phyloP scores from a whole-genome alignment of 2,888 invertebrate species.

The Synergus gifuensis region DNA sequence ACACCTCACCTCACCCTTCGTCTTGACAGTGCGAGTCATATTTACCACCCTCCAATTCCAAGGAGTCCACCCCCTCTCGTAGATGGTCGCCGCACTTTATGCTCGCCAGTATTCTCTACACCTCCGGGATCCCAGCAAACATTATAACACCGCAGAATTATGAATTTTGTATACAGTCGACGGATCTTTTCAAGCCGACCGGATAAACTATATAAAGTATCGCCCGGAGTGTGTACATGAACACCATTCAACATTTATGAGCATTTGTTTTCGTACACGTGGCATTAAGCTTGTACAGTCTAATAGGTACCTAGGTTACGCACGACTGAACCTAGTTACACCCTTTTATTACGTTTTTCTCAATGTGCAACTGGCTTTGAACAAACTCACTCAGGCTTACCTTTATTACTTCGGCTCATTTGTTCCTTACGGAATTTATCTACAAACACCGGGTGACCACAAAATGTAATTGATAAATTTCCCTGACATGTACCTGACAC shows the following conservation, averaged over 20 bases:
- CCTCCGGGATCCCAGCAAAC: constrained; percentile 63
- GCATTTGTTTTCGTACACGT: constrained; percentile 1
- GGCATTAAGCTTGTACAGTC: constrained; percentile 9
- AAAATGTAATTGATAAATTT: no score
- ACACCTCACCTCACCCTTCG: constrained; percentile 49
- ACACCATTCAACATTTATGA: neutral
- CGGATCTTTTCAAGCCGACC: constrained; percentile 53
- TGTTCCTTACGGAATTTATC: neutral
- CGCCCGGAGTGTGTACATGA: constrained; percentile 2
- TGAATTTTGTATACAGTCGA: constrained; percentile 69
- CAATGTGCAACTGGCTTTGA: constrained; percentile 19
- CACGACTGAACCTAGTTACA: constrained; percentile 18
- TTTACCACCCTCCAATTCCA: constrained; percentile 53
- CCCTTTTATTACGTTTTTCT: constrained; percentile 14
- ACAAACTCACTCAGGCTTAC: neutral
- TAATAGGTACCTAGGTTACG: neutral
- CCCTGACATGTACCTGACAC: no score
- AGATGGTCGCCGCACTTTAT: constrained; percentile 59
- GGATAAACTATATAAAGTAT: constrained; percentile 44
- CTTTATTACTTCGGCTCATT: neutral
- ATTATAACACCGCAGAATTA: constrained; percentile 70
- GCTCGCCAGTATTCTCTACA: constrained; percentile 57
- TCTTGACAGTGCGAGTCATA: constrained; percentile 60
- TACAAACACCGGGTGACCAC: neutral
- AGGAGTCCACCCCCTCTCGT: constrained; percentile 45